Conservation (phyloP, 2,113 vertebrate genomes). For the Nestor notabilis region DNA sequence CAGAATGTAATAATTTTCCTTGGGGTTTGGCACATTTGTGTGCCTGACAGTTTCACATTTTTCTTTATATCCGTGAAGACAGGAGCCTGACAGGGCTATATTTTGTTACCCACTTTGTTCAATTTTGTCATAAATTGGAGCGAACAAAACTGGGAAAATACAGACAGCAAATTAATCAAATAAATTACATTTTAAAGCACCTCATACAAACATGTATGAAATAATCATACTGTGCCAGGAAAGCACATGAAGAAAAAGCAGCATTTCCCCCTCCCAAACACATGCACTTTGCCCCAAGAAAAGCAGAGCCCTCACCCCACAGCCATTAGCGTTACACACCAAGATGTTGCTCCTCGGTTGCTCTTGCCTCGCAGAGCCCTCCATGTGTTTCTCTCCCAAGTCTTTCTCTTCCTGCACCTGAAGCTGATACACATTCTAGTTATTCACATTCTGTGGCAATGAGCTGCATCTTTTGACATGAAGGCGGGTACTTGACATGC, state of each 20-base stretch:
- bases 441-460: not conserved
- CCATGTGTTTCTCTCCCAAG: not conserved
- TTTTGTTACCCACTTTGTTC: constrained; percentile 72
- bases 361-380: not conserved
- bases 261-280: not conserved
- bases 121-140: constrained; percentile 75
- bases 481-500: accelerated
- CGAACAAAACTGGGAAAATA: constrained; percentile 50
- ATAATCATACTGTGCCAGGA: not conserved
- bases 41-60: constrained; percentile 76
- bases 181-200: constrained; percentile 60
- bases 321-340: not conserved
- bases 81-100: constrained; percentile 72
- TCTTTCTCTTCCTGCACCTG: not conserved
- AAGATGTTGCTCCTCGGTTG: not conserved
- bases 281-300: not conserved
- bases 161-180: constrained; percentile 74
- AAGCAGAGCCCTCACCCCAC: not conserved
- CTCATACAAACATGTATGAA: constrained; percentile 30
- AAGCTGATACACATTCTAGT: not conserved
- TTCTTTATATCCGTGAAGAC: constrained; percentile 77
- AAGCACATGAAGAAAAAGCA: not conserved
- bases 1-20: constrained; percentile 65
- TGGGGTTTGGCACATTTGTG: constrained; percentile 70
- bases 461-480: accelerated